Base-by-base conservation (phyloP, 1,140 invertebrate genomes). In the Drosophila funebris region DNA sequence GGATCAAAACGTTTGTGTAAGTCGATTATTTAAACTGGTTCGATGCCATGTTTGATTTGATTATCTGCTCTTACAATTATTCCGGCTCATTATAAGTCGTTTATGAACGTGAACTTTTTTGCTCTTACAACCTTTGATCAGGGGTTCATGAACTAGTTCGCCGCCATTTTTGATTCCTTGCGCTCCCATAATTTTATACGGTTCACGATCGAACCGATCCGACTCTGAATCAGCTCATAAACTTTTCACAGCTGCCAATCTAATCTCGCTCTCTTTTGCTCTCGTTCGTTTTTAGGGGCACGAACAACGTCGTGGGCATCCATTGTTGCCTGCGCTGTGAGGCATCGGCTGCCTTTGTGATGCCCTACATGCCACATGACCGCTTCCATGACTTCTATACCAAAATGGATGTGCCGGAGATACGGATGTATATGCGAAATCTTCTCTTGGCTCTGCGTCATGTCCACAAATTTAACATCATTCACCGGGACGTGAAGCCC, bases 401-500 rank as follows among this genome's bases (percentile, higher is more conserved):
- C 18, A 92, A 95, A 58, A 96, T 96, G 95, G 93, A 93, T 80
- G 92, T 94, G 2, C 83, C 92, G 31, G 97, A 98, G 92, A 93
- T 96, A 5, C 94, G 94, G 73, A 92, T 94, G 54, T 98, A 98
- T 90, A 97, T 98, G 94, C 94, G 93, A 78, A 97, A 97, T 81
- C 92, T 98, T 41, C 90, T 98, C 66, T 93, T 94, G 48, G 97
- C 97, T 4, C 92, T 98, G 43, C 92, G 93, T 43, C 94, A 96
- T 81, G 96, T 98, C 43, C 97, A 98, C 92, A 94, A 95, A 58
- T 96, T 96, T 91, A 94, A 95, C 71, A 95, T 98, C 53, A 97
- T 98, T 73, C 97, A 98, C 91, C 93, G 97, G 76, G 97, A 98
- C 91, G 94, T 98, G n/a, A 98, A 98, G 92, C 97, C 97, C 4